Conservation (phyloP, 2,113 vertebrate genomes). For the Elgaria multicarinata region DNA sequence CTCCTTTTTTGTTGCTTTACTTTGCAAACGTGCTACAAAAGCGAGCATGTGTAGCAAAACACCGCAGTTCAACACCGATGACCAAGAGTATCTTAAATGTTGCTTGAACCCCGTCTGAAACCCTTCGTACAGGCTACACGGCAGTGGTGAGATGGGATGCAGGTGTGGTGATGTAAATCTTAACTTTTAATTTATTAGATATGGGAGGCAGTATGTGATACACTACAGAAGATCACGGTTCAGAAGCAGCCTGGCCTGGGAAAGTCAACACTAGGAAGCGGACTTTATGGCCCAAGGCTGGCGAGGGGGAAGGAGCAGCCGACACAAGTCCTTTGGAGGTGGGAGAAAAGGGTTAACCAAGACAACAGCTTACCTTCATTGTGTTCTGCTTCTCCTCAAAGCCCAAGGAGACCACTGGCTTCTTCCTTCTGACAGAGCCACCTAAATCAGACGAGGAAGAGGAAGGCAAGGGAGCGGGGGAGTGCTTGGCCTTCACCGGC, state of each 20-base stretch:
- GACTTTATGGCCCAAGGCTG: background rate
- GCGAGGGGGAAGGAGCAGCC: background rate
- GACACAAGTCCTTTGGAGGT: background rate
- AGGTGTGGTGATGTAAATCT: background rate
- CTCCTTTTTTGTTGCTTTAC: background rate
- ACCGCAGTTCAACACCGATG: background rate
- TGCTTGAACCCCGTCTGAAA: background rate
- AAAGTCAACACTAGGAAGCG: background rate
- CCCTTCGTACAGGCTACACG: background rate
- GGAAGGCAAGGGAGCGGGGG: conserved; percentile 59
- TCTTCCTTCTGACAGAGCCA: conserved; percentile 77
- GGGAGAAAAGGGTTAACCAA: background rate
- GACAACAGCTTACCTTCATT: conserved; percentile 83
- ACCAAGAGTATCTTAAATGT: background rate
- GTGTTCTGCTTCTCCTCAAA: conserved; percentile 89
- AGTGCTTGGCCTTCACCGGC: conserved; percentile 79
- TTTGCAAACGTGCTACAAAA: background rate
- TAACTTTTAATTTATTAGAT: background rate
- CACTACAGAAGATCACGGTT: background rate
- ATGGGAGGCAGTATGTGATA: background rate
- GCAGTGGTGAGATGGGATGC: background rate
- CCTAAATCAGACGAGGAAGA: conserved; percentile 66
- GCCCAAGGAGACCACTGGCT: conserved; percentile 73
- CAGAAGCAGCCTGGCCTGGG: background rate
- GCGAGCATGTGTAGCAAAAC: background rate